phyloP scores from a whole-genome alignment of 2,797 vertebrate species.

The Pelochelys cantorii region DNA sequence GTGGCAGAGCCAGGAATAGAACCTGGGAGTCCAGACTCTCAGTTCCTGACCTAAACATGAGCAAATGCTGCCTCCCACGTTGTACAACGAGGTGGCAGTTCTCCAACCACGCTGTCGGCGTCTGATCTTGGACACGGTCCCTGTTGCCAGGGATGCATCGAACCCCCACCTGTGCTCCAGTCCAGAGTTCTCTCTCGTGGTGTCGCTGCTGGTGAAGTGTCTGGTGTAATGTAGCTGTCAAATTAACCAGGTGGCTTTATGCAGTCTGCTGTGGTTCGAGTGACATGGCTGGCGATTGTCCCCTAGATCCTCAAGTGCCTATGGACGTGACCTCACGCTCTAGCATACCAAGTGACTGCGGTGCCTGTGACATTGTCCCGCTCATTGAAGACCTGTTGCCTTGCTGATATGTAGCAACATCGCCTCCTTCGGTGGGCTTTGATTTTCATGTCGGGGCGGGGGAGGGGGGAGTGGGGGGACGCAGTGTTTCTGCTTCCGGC shows the following conservation, averaged over 20 bases:
- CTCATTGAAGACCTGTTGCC: background rate
- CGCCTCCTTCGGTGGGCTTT: background rate
- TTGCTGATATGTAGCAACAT: slow-evolving; percentile 3
- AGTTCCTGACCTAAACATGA: background rate
- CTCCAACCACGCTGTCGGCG: slow-evolving; percentile 1
- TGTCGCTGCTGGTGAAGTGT: background rate
- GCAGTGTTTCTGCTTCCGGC: rapidly evolving
- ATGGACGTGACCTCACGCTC: rapidly evolving
- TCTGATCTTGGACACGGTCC: background rate
- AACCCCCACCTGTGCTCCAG: background rate
- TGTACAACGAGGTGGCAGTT: background rate
- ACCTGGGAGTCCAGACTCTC: background rate
- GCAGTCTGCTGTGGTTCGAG: slow-evolving; percentile 16
- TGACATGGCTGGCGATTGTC: slow-evolving; percentile 24
- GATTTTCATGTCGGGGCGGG: background rate
- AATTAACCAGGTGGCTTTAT: slow-evolving; percentile 20
- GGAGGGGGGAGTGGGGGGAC: rapidly evolving
- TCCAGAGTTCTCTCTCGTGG: background rate
- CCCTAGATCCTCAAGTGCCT: slow-evolving; percentile 76
- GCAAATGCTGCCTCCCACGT: background rate
- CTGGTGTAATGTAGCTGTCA: background rate
- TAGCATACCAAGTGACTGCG: background rate
- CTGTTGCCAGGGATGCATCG: background rate
- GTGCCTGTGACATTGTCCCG: background rate
- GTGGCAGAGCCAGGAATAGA: background rate